Evolutionary conservation across 2,797 vertebrate genomes (phyloP), one percentile per base, ranked within the genome.

Genomic region (Mareca penelope): DNA sequence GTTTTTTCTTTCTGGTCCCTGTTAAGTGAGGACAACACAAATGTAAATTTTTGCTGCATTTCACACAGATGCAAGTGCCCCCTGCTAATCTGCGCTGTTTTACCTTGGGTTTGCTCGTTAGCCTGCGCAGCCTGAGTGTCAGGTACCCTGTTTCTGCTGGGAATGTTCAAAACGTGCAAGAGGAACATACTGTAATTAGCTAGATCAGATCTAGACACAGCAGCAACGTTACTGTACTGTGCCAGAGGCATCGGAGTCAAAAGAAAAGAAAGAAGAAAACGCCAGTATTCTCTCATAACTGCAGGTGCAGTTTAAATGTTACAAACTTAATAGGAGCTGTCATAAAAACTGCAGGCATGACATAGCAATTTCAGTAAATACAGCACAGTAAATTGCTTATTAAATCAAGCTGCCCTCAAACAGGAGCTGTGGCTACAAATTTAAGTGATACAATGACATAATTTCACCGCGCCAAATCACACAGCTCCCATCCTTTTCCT

Each of bases 341-440:
- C 86, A 73, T 91, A 89, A 95, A 92, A 94, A 87, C 28, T 79
- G 85, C 90, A 90, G 89, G 90, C 70, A 33, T 82, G 93, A 93
- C 84, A 95, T 7, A 70, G 93, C 92, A 90, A 57, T 85, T 92
- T 85, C 88, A 70, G 89, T 93, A 91, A 93, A 89, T 40, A 80
- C 63, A 87, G 82, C 87, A 48, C 71, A 63, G 55, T 68, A 79
- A 90, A 96, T 68, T 50, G 91, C 92, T 93, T 94, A 85, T 96
- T 94, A 95, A 86, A 92, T 33, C 44, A 90, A 90, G 44, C 70
- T 73, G 46, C 84, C 84, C 94, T 94, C 69, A 70, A 70, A 83
- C 29, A 73, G 59, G 35, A 94, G 37, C 61, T 55, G 35, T 35
- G 64, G 77, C 80, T 85, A 90, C 87, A 88, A 80, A 92, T 94